Evolutionary conservation across 2,888 invertebrate genomes (phyloP).

Genomic region (Eutolmus rufibarbis): DNA sequence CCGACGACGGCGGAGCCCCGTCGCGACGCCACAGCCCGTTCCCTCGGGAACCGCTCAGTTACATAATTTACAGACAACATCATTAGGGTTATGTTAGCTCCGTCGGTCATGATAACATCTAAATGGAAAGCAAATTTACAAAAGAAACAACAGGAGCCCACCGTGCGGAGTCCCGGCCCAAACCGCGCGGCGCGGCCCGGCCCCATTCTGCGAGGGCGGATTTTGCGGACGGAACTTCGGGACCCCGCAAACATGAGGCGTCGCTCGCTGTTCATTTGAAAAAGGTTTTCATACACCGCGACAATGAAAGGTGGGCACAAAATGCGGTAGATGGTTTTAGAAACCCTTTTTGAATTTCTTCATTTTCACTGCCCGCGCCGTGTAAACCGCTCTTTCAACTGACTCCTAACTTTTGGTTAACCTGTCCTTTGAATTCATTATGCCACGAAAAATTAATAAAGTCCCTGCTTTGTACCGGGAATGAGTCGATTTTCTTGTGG

Average conservation of each 20-base stretch:
- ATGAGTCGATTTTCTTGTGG: background rate
- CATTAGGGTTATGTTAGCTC: conserved; percentile 11
- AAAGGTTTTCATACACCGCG: background rate
- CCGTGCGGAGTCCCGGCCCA: background rate
- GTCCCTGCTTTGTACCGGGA: background rate
- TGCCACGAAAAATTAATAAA: background rate
- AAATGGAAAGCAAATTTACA: conserved; percentile 34
- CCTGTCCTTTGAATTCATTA: background rate
- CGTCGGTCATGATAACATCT: conserved; percentile 9
- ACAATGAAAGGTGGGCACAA: background rate
- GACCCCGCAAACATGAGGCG: background rate
- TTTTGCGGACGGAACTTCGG: background rate
- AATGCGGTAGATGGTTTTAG: background rate
- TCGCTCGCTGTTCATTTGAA: background rate
- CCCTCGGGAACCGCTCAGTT: background rate
- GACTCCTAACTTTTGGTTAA: background rate
- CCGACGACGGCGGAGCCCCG: background rate
- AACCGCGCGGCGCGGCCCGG: too few relatives aligned
- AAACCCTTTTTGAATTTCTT: background rate
- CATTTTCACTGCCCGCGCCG: background rate
- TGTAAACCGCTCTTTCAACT: background rate
- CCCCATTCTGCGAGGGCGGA: background rate
- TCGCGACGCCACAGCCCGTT: background rate
- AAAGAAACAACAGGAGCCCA: background rate
- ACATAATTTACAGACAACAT: background rate